Conservation (phyloP, 2,797 vertebrate genomes). For the Sebastes diploproa region DNA sequence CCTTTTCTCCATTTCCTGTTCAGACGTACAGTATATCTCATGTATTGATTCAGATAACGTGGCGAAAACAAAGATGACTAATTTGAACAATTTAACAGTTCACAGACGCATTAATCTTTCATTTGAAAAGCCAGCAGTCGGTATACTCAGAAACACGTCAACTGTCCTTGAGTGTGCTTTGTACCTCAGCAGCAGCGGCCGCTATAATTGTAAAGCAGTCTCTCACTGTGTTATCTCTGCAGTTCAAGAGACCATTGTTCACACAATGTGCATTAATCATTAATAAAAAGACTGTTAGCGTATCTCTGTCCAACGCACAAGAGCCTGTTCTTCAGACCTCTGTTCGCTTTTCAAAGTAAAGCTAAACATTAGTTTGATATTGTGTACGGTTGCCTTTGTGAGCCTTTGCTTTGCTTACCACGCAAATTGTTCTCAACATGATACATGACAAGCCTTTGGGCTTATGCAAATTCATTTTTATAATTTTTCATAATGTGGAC, state of each 20-base stretch:
- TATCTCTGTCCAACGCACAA: background rate
- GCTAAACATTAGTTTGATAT: background rate
- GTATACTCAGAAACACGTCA: background rate
- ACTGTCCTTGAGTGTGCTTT: background rate
- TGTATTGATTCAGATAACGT: background rate
- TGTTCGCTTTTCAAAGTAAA: background rate
- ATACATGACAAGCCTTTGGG: background rate
- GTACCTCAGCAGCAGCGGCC: background rate
- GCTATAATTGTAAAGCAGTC: background rate
- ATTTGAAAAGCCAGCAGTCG: background rate
- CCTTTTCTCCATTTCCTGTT: background rate
- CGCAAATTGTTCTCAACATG: background rate
- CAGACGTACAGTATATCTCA: background rate
- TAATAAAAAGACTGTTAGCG: background rate
- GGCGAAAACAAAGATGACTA: background rate
- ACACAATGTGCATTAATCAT: constrained; percentile 7
- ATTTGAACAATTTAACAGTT: background rate
- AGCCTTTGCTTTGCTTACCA: background rate
- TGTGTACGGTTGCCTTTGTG: background rate
- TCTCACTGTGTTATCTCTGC: background rate
- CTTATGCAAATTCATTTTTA: background rate
- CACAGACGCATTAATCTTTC: background rate
- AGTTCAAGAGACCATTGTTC: background rate
- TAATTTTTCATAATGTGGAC: background rate
- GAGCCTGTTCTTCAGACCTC: background rate